Evolutionary conservation across 2,797 vertebrate genomes (phyloP).

Genomic region (Phoebastria nigripes): DNA sequence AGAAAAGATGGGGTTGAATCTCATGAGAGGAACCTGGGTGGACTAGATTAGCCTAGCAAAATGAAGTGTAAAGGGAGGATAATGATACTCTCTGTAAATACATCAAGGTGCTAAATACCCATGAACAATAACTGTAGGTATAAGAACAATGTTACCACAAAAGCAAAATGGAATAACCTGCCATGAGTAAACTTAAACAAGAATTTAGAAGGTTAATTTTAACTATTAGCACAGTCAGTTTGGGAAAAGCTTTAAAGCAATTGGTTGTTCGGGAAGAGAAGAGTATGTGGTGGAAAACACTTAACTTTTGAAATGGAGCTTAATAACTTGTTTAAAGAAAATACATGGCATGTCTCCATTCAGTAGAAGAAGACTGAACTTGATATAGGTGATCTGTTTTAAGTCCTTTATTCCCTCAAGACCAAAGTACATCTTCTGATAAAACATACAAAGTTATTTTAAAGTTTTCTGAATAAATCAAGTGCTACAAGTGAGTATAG

Average conservation of each 20-base stretch:
- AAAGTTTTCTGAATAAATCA: neutral
- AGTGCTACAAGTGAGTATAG: neutral
- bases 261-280: neutral
- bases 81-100: neutral
- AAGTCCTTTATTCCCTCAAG: neutral
- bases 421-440: neutral
- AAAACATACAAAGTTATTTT: neutral
- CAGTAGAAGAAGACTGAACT: neutral
- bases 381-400: neutral
- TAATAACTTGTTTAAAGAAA: neutral
- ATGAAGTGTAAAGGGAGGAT: neutral
- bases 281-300: neutral
- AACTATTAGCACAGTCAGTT: neutral
- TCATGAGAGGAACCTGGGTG: neutral
- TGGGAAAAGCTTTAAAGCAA: neutral
- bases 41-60: neutral
- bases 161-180: neutral
- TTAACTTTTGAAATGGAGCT: neutral
- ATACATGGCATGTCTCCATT: neutral
- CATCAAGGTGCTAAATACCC: neutral
- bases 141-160: neutral
- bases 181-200: neutral
- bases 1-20: neutral
- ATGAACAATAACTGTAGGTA: neutral
- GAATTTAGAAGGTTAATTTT: neutral